Base-by-base conservation (phyloP, 1,140 invertebrate genomes). In the Bilobella aurantiaca region DNA sequence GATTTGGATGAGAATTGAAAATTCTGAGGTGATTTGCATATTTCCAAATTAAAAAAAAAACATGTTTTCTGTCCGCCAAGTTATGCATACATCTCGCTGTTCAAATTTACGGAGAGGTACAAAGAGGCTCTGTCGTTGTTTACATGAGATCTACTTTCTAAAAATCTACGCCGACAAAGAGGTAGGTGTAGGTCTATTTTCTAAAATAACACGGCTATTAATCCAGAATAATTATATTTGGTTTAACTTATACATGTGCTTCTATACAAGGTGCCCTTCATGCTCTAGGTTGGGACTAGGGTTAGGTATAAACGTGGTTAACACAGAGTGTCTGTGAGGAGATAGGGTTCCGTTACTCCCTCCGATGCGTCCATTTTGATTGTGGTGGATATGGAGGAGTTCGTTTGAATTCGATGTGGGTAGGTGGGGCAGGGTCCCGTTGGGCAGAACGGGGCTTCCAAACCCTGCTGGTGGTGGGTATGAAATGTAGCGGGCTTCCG, bases 251-350 rank as follows among this genome's bases (percentile, higher is more conserved):
- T 42, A 8, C 8, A 42, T 42, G 34, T 42, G 8, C 34, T n/a
- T n/a, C n/a, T 29, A 78, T 69, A 78, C 77, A 23, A 78, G 73
- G 65, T 78, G 77, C 49, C 76, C 76, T 66, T 78, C 77, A 60
- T 75, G 75, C 70, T 78, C 77, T 37, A 76, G 69, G 67, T 70
- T 69, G 31, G 75, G 73, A 69, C 73, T 74, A 47, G 72, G 67
- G 42, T 75, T 74, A 16, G 75, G 75, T 42, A 73, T 75, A 69
- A 79, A 79, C 2, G 78, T 79, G 25, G 77, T 78, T 18, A 79
- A 72, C 16, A 78, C 69, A 14, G 75, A 75, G 32, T 64, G 61
- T 30, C 71, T 63, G 30, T 72, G 73, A 2, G 73, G 75, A 42
- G 70, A 69, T 21, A 70, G 34, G 8, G 69, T 70, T 21, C 69